Evolutionary conservation across 2,888 invertebrate genomes (phyloP).

Genomic region (Cactoblastis cactorum): DNA sequence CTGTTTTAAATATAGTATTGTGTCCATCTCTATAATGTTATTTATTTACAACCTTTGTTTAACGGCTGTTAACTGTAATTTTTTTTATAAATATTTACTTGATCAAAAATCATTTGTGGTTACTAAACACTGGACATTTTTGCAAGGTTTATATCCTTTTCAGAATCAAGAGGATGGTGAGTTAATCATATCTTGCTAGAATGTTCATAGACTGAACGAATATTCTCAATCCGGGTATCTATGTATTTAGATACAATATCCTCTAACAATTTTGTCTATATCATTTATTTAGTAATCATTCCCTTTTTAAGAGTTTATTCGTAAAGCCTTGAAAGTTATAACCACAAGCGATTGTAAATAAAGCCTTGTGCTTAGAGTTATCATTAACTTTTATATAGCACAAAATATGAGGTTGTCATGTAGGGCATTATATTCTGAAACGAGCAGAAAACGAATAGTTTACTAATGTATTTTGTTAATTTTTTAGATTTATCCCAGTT

Average conservation of each 20-base stretch:
- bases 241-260: background rate
- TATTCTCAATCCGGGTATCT: conserved; percentile 32
- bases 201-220: conserved; percentile 59
- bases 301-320: conserved; percentile 42
- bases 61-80: background rate
- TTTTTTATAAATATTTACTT: no score
- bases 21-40: conserved; percentile 20
- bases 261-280: conserved; percentile 12
- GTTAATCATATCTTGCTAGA: conserved; percentile 62
- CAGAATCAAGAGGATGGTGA: conserved; percentile 75
- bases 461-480: background rate
- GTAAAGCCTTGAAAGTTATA: conserved; percentile 43
- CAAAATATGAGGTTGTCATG: conserved; percentile 60
- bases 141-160: conserved; percentile 65
- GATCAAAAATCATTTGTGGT: conserved; percentile 48
- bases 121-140: conserved; percentile 53
- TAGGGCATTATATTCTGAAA: background rate
- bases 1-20: conserved; percentile 48
- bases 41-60: background rate
- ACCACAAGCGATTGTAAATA: conserved; percentile 41
- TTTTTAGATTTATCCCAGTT: background rate
- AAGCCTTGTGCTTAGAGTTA: background rate
- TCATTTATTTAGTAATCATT: conserved; percentile 15
- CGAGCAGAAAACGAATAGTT: background rate
- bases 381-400: conserved; percentile 10